These are phyloP conservation scores for Pangasius mekongensis DNA, from an alignment of 2,797 vertebrate species.

Conservation along the genomic window DNA sequence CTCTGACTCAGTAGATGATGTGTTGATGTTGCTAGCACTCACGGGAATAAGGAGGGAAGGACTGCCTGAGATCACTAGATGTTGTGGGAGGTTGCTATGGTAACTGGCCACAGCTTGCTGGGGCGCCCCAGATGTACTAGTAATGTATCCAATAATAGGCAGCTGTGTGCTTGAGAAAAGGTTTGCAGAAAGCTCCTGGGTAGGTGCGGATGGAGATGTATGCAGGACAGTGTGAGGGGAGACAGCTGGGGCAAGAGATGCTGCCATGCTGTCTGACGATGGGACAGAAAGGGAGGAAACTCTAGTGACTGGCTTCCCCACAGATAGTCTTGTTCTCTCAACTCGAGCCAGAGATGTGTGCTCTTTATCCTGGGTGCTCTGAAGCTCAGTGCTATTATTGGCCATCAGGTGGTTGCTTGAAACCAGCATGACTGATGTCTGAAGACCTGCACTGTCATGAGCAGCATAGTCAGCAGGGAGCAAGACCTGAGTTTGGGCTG, in stretches of 20 bases:
- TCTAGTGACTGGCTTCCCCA: slow-evolving; percentile 86
- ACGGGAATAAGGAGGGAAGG: slow-evolving; percentile 95
- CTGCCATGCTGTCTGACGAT: slow-evolving; percentile 79
- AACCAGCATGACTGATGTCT: slow-evolving; percentile 92
- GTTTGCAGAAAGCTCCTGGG: slow-evolving; percentile 87
- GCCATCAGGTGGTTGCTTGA: slow-evolving; percentile 81
- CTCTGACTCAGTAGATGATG: slow-evolving; percentile 82
- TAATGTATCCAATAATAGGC: slow-evolving; percentile 93
- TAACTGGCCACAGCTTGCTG: slow-evolving; percentile 90
- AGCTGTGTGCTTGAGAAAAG: slow-evolving; percentile 90
- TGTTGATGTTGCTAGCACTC: slow-evolving; percentile 69
- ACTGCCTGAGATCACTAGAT: slow-evolving; percentile 92
- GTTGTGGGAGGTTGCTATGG: slow-evolving; percentile 88
- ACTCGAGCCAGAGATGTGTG: slow-evolving; percentile 81
- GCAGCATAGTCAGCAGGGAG: slow-evolving; percentile 82
- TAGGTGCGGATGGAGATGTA: slow-evolving; percentile 83
- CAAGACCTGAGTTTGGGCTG: slow-evolving; percentile 88
- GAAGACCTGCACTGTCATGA: slow-evolving; percentile 85
- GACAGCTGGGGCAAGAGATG: slow-evolving; percentile 73
- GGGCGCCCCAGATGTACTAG: slow-evolving; percentile 76
- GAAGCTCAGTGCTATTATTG: slow-evolving; percentile 79
- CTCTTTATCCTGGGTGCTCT: slow-evolving; percentile 80
- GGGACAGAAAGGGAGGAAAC: slow-evolving; percentile 82
- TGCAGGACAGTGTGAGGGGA: slow-evolving; percentile 91
- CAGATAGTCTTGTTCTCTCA: slow-evolving; percentile 86